Evolutionary conservation across 2,888 invertebrate species (phyloP), one percentile per base, ranked within the genome.

Genomic region (Chalcis sispes): DNA sequence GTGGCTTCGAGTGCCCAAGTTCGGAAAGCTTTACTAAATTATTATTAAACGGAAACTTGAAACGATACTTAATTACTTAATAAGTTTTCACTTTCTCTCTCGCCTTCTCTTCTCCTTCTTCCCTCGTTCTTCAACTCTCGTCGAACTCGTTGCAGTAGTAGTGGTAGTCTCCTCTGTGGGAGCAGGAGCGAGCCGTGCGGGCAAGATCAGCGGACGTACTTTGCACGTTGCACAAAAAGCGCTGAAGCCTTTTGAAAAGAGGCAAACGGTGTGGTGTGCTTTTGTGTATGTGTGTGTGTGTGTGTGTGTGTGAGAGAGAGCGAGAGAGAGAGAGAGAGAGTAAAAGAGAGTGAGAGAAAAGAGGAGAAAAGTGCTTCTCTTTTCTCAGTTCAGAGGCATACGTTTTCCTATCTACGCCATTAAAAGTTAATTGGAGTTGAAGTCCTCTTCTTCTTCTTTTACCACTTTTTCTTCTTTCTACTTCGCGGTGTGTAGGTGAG

Each of bases 391-490:
- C 79, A 75, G 82, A 80, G 80, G 81, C 84, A 84, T 84, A 84
- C 83, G 85, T 85, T 84, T 84, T 82, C 83, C 84, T 84, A 85
- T 85, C 84, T 84, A 81, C 79, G 80, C 83, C 83, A 84, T 84
- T 84, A 85, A 85, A 85, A 85, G 84, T 86, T 85, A 85, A 85
- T 84, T 85, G 84, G 84, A 85, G 83, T 83, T 83, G 82, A 84
- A 85, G 83, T 82, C 81, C 81, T 80, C 81, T 80, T 79, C 75
- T 70, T 78, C 80, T 77, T 50, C 70, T 59, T 54, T 61, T 62
- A 0, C 71, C 20, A 15, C 80, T n/a, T 15, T 32, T 66, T 32
- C 40, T 56, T 64, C 67, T 61, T 36, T 77, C 66, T 62, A 36
- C 48, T 13, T 42, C 23, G 29, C 56, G 70, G 65, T 78, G 80